These are phyloP conservation scores for Echinops telfairi DNA, from an alignment of 2,113 vertebrate genomes.

Conservation along the genomic window DNA sequence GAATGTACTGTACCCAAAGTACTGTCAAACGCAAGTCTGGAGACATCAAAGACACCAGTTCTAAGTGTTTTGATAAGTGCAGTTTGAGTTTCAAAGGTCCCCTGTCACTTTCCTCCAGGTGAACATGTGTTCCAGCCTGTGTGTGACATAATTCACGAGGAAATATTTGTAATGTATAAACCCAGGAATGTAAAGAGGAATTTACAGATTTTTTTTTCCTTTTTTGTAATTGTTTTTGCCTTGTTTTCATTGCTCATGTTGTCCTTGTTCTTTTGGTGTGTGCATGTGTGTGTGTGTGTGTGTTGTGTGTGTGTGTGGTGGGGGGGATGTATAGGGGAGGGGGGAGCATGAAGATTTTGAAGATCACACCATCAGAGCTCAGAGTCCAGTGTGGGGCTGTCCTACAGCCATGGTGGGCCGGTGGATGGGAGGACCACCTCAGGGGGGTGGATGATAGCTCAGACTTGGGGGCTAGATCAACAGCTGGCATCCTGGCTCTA, in stretches of 20 bases:
- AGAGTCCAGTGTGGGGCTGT: not conserved
- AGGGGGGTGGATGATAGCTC: not conserved
- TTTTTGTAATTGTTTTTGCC: constrained; percentile 85
- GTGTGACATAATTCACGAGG: constrained; percentile 85
- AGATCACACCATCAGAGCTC: not conserved
- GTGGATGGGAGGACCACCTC: not conserved
- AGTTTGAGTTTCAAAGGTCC: constrained; percentile 85
- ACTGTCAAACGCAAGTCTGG: constrained; percentile 84
- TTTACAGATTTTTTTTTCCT: constrained; percentile 77
- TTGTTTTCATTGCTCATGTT: constrained; percentile 84
- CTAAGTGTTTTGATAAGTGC: constrained; percentile 87
- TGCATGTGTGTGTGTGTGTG: too few species aligned
- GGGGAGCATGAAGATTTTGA: not conserved
- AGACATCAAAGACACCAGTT: constrained; percentile 84
- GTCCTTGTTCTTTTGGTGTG: constrained; percentile 81
- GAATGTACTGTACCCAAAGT: constrained; percentile 80
- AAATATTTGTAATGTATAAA: constrained; percentile 81
- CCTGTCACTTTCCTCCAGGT: constrained; percentile 76
- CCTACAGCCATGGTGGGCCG: too few species aligned
- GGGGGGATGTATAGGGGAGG: too few species aligned
- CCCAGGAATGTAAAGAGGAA: constrained; percentile 84
- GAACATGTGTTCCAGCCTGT: constrained; percentile 74
- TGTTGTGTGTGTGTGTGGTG: too few species aligned
- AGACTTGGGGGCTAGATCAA: not conserved
- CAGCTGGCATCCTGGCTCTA: not conserved